Percentiles rank a stretch among this genome's conserved stretches.
phyloP scores from a whole-genome alignment of 1,140 invertebrate species.

The Augochlora pura region DNA sequence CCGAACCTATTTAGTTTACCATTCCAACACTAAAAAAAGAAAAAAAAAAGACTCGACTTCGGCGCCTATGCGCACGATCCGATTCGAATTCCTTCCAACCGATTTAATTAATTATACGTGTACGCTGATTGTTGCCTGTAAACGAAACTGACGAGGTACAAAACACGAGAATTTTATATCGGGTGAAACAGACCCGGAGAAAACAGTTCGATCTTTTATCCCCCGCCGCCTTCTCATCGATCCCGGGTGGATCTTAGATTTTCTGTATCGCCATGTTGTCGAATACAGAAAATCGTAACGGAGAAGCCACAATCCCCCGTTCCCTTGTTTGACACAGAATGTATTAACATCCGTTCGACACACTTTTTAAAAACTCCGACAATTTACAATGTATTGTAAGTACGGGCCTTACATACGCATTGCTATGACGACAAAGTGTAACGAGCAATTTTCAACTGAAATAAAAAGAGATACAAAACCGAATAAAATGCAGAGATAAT shows the following conservation, averaged over 20 bases:
- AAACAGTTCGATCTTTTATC: neutral
- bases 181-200: neutral
- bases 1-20: constrained; percentile 8
- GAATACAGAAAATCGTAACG: neutral
- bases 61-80: neutral
- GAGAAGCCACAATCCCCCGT: neutral
- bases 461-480: constrained; percentile 21
- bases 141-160: constrained; percentile 15
- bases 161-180: neutral
- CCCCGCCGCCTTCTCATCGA: neutral
- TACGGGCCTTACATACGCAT: constrained; percentile 31
- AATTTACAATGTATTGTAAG: constrained; percentile 47
- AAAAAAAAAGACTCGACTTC: neutral
- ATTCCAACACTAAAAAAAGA: neutral
- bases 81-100: neutral
- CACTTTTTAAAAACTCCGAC: constrained; percentile 10
- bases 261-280: neutral
- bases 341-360: constrained; percentile 17
- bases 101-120: neutral
- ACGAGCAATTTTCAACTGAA: constrained; percentile 41
- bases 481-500: neutral
- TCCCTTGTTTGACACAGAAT: constrained; percentile 12
- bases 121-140: neutral
- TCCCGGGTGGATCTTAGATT: neutral
- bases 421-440: constrained; percentile 39